Base-by-base conservation (phyloP, 2,888 invertebrate genomes). In the Latheticus oryzae region DNA sequence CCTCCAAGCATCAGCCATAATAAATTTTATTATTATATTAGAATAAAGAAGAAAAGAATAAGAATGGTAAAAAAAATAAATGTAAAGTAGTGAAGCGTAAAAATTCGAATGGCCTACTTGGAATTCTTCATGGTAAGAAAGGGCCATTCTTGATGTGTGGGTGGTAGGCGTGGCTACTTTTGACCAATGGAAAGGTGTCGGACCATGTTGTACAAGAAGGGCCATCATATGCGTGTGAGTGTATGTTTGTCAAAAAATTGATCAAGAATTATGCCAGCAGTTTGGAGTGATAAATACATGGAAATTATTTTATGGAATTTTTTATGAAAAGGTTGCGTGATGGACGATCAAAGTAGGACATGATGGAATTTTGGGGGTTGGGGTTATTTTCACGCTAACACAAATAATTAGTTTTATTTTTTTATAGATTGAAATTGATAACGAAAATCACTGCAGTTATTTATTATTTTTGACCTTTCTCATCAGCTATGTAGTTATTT, bases 81-180 rank as follows among this genome's bases (percentile, higher is more conserved):
- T 54, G 15, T 30, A 33, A 35, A 19, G 9, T 11, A 19, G 4
- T 21, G 53, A 26, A 48, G 21, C 32, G 17, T 24, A 40, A 45
- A 48, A 48, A 56, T n/a, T n/a, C n/a, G n/a, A n/a, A n/a, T n/a
- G n/a, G n/a, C n/a, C 28, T 56, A 50, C 48, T 56, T 56, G 17
- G 17, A 35, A 28, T 28, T 43, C 42, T 40, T 40, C 19, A 12
- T 51, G 51, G 52, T 58, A 43, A 51, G 53, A 59, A 57, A 58
- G 61, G 57, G 59, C 69, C 69, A 67, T 68, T 66, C 62, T 62
- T 63, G 60, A 63, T 63, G 71, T 70, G 72, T 71, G 69, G 72
- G 73, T 73, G 72, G 67, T 67, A 66, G 73, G 73, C 72, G 75
- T 70, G 69, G 66, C 66, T 60, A 48, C 11, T 38, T 54, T 55